phyloP scores from a whole-genome alignment of 2,888 invertebrate genomes.

The Caenorhabditis macrosperma region DNA sequence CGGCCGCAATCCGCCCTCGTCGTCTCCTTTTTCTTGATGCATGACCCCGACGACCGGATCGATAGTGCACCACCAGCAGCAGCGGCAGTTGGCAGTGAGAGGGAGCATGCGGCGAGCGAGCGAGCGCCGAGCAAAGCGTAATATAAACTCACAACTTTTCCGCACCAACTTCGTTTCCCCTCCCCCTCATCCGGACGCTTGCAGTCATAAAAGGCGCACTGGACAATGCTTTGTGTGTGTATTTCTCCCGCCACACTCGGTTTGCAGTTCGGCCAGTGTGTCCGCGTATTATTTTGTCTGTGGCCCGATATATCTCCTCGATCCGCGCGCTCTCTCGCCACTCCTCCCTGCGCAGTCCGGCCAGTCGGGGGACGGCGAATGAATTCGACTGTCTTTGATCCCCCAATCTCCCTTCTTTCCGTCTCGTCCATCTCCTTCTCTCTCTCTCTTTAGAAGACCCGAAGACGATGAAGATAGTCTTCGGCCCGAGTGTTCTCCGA shows the following conservation, averaged over 20 bases:
- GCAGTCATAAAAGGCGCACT: background rate
- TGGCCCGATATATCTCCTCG: conserved; percentile 1
- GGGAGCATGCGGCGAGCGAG: background rate
- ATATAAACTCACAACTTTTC: background rate
- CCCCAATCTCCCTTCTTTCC: conserved; percentile 21
- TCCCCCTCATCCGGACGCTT: background rate
- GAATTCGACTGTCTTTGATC: conserved; percentile 31
- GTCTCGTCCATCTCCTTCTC: conserved; percentile 3
- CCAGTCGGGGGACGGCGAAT: conserved; percentile 8
- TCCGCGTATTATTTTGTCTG: conserved; percentile 28
- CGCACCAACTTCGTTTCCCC: background rate
- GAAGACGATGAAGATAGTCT: conserved; percentile 1
- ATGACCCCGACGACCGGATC: conserved; percentile 20
- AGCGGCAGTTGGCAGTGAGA: conserved; percentile 31
- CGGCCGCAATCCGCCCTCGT: conserved; percentile 26
- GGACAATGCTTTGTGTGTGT: conserved; percentile 4
- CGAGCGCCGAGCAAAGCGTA: background rate
- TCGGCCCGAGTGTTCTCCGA: background rate
- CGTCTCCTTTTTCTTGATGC: conserved; percentile 40
- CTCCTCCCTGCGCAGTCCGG: conserved; percentile 31
- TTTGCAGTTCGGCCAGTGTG: conserved; percentile 45
- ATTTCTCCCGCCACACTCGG: background rate
- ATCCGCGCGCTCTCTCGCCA: conserved; percentile 14
- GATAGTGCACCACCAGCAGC: conserved; percentile 50
- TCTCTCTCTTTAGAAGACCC: conserved; percentile 1